Conservation (phyloP, 2,113 vertebrate species). For the Chrysochloris asiatica region DNA sequence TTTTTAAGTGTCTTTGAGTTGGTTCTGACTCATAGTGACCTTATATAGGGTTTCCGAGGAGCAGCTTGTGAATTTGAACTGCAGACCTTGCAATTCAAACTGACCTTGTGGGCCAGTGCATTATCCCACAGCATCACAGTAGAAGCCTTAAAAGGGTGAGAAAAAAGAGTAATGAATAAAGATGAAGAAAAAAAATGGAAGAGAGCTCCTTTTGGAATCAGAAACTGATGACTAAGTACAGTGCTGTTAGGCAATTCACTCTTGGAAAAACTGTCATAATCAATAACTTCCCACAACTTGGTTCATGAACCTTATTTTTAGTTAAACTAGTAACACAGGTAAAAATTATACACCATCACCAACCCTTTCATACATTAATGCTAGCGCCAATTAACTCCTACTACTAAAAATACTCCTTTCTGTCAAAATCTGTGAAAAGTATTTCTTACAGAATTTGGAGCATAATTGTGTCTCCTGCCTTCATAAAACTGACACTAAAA, state of each 20-base stretch:
- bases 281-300: slow-evolving; percentile 31
- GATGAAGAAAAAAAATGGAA: neutral
- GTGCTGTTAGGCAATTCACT: slow-evolving; percentile 14
- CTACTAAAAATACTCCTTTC: slow-evolving; percentile 69
- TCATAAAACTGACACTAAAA: slow-evolving; percentile 62
- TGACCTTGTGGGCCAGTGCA: no score
- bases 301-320: slow-evolving; percentile 62
- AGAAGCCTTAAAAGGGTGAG: neutral
- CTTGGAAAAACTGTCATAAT: neutral
- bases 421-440: slow-evolving; percentile 70
- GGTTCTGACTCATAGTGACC: no score
- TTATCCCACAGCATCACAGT: no score
- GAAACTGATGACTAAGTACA: neutral
- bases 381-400: slow-evolving; percentile 71
- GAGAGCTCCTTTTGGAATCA: slow-evolving; percentile 1
- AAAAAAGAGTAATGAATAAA: no score
- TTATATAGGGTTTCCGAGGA: no score
- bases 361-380: slow-evolving; percentile 66
- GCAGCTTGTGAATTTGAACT: no score
- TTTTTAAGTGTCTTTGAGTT: no score
- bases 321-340: slow-evolving; percentile 67
- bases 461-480: slow-evolving; percentile 61
- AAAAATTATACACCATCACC: slow-evolving; percentile 68
- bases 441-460: slow-evolving; percentile 63
- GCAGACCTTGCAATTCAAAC: no score